Conservation (phyloP, 2,888 invertebrate species). For the Pycnomerus fuliginosus region DNA sequence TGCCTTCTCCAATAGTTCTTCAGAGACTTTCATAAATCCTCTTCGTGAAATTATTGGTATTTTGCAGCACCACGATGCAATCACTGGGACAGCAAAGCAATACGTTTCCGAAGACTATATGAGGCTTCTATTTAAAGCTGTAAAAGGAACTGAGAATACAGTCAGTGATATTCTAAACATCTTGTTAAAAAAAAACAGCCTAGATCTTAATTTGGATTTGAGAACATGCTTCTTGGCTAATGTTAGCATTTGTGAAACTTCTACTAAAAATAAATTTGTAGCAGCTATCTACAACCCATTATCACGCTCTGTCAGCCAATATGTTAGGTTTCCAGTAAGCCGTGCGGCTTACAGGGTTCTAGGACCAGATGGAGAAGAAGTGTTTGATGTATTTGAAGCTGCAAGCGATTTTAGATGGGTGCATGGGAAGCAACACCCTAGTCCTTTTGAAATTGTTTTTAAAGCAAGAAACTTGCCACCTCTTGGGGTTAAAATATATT, state of each 20-base stretch:
- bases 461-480: too few relatives aligned
- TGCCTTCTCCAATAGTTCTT: conserved; percentile 56
- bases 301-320: conserved; percentile 55
- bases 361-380: conserved; percentile 13
- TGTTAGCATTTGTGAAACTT: conserved; percentile 59
- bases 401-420: too few relatives aligned
- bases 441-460: too few relatives aligned
- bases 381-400: too few relatives aligned
- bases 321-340: conserved; percentile 55
- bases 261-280: conserved; percentile 57
- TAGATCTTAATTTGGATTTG: conserved; percentile 18
- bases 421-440: not conserved
- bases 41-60: conserved; percentile 67
- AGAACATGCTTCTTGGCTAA: conserved; percentile 60
- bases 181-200: too few relatives aligned
- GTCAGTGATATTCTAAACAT: too few relatives aligned
- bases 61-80: conserved; percentile 87
- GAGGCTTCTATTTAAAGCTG: conserved; percentile 65
- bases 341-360: conserved; percentile 8
- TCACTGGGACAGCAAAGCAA: conserved; percentile 82
- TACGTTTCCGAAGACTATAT: conserved; percentile 86
- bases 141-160: too few relatives aligned
- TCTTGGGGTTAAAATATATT: conserved; percentile 66
- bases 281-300: conserved; percentile 65
- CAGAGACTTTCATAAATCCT: too few relatives aligned